A percentile compares a stretch with the other conserved stretches of the same genome.
Evolutionary conservation across 2,797 vertebrate genomes (phyloP).

Genomic region (Pseudocheirus occidentalis): DNA sequence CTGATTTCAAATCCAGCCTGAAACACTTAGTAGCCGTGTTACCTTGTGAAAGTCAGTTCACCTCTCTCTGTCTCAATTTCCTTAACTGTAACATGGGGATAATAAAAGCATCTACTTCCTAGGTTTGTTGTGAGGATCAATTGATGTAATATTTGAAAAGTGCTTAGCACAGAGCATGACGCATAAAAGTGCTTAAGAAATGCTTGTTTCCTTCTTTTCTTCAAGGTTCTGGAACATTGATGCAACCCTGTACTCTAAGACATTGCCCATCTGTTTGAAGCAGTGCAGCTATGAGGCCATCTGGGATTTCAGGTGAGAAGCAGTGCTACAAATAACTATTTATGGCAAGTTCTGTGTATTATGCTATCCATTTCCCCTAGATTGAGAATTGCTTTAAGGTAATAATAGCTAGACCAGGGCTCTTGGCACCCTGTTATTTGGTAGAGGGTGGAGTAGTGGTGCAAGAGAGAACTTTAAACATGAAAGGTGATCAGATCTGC

Average conservation of each 20-base stretch:
- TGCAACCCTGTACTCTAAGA: background rate
- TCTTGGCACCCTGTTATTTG: background rate
- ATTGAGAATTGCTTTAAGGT: background rate
- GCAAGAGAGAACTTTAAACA: background rate
- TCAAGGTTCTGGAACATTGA: background rate
- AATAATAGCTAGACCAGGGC: background rate
- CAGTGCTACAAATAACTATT: background rate
- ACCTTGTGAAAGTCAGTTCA: background rate
- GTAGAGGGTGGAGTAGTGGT: background rate
- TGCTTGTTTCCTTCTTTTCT: background rate
- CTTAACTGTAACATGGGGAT: background rate
- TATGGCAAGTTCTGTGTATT: background rate
- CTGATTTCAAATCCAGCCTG: background rate
- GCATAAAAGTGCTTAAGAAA: background rate
- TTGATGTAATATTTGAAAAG: background rate
- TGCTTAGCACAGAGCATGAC: background rate
- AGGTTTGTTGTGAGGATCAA: background rate
- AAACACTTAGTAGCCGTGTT: background rate
- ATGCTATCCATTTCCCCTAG: background rate
- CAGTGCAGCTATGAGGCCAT: background rate
- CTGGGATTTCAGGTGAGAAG: background rate
- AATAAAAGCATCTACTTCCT: background rate
- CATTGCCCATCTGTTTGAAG: background rate
- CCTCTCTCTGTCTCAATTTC: background rate
- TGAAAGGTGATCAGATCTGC: background rate